Conservation (phyloP, 2,797 vertebrate genomes). For the Eutrigla gurnardus region DNA sequence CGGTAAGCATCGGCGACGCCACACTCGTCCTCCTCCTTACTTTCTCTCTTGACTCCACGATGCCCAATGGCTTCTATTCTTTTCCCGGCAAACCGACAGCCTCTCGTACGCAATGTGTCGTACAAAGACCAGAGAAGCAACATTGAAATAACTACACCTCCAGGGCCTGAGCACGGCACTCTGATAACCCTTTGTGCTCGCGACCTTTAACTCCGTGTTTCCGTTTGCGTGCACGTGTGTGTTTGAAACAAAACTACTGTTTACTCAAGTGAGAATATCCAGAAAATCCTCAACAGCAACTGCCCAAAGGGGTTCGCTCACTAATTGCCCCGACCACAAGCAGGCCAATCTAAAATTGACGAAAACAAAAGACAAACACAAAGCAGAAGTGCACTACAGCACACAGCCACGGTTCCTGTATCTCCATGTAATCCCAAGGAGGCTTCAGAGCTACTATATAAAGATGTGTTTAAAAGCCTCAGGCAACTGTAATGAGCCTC, state of each 20-base stretch:
- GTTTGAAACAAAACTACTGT: constrained; percentile 38
- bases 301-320: constrained; percentile 45
- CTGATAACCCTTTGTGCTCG: constrained; percentile 42
- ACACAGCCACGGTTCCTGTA: constrained; percentile 44
- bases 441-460: constrained; percentile 51
- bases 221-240: constrained; percentile 20
- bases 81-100: constrained; percentile 45
- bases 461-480: constrained; percentile 59
- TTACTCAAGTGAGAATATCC: constrained; percentile 49
- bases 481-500: constrained; percentile 54
- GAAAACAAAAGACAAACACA: constrained; percentile 63
- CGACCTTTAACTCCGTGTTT: constrained; percentile 41
- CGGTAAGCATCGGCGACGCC: constrained; percentile 56
- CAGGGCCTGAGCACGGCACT: constrained; percentile 45
- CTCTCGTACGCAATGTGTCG: constrained; percentile 55
- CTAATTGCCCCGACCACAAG: constrained; percentile 59
- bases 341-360: constrained; percentile 54
- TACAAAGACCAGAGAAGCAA: constrained; percentile 48
- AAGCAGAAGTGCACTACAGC: constrained; percentile 17
- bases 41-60: constrained; percentile 39
- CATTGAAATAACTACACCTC: constrained; percentile 58
- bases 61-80: constrained; percentile 59
- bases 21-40: constrained; percentile 37
- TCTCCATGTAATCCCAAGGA: constrained; percentile 58
- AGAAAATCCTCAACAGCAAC: constrained; percentile 56